Base-by-base conservation (phyloP, 2,888 invertebrate genomes). In the Drosophila dives region DNA sequence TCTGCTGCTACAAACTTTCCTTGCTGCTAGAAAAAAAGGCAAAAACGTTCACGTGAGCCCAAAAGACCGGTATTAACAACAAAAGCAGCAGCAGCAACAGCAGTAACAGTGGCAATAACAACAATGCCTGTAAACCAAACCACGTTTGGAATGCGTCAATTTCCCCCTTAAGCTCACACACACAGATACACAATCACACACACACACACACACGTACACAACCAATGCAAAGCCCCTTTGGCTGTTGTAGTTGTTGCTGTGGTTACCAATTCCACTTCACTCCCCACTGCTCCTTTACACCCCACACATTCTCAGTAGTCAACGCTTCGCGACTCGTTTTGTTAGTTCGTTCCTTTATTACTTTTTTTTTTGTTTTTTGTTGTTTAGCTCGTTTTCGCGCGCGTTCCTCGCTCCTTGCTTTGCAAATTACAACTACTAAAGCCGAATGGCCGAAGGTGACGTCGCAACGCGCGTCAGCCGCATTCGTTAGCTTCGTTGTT, bases 391-490 rank as follows among this genome's bases (percentile, higher is more conserved):
- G 69, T 75, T 78, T 90, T 88, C 74, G 78, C 81, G 83, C 87
- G 79, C 80, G 86, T 78, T 89, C 82, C 79, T 81, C 77, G 86
- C 90, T 89, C 90, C 88, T 84, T 90, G 86, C 86, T 77, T 77
- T 79, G 86, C 90, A 66, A 90, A 89, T 90, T 90, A 90, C 86
- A 90, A 90, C 85, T 86, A 90, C 86, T 81, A 86, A 72, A 71
- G 68, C 83, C 80, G 76, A 77, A 78, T 56, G 49, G 70, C 68
- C 68, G 68, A 69, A 69, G 64, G 78, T 87, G 88, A 89, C 86
- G 86, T 85, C 72, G 82, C 63, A 50, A 75, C 70, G 68, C 69
- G 73, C 72, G 78, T 62, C 80, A 74, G 73, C 64, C 73, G 73
- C 63, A 40, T 69, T 80, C 62, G 50, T 64, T 64, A 26, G 71